Conservation (phyloP, 2,888 invertebrate genomes). For the Deilephila elpenor region DNA sequence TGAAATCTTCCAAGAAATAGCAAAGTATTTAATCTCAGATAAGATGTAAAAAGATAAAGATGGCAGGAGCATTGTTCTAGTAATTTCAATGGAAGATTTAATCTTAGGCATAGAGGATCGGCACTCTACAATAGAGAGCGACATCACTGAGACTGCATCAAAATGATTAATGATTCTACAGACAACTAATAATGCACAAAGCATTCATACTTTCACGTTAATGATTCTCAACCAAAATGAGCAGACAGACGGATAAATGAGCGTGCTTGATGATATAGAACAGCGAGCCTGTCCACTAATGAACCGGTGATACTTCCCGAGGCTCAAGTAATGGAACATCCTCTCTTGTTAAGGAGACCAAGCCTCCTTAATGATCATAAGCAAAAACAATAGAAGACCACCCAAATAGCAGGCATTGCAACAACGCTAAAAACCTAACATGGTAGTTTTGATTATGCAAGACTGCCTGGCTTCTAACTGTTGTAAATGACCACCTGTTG, state of each 20-base stretch:
- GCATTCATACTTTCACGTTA: constrained; percentile 32
- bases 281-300: neutral
- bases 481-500: neutral
- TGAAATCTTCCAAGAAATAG: constrained; percentile 10
- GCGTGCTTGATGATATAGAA: constrained; percentile 16
- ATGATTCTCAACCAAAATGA: constrained; percentile 30
- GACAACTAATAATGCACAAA: constrained; percentile 30
- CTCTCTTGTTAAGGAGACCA: neutral
- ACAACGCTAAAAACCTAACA: neutral
- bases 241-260: constrained; percentile 26
- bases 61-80: constrained; percentile 18
- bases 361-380: neutral
- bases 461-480: neutral
- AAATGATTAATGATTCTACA: constrained; percentile 44
- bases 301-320: neutral
- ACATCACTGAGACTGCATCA: constrained; percentile 24
- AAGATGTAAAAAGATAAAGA: constrained; percentile 18
- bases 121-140: constrained; percentile 17
- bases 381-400: neutral
- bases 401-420: neutral
- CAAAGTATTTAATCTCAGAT: constrained; percentile 17
- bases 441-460: neutral
- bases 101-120: constrained; percentile 24
- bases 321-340: neutral
- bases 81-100: constrained; percentile 24